Base-by-base conservation (phyloP, 2,888 invertebrate genomes). In the Cotesia congregata region DNA sequence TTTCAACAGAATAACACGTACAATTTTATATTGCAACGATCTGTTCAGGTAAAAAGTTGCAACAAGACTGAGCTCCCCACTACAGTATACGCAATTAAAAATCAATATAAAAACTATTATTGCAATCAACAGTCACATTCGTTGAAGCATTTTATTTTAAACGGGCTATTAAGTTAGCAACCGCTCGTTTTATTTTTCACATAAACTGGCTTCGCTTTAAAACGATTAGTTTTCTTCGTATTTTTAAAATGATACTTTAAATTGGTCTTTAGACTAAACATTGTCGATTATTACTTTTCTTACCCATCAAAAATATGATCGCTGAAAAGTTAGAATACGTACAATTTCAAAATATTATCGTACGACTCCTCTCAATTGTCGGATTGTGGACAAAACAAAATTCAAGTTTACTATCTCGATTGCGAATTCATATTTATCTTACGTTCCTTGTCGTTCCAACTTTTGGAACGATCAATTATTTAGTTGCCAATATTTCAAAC, bases 401-500 rank as follows among this genome's bases (percentile, higher is more conserved):
- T 50, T 50, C 39, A 15, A 9, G 5, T 62, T n/a, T 77, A 73
- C 30, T 68, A 62, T 38, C n/a, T 62, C 0, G 7, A 68, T 6
- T 20, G 41, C 3, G 68, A 67, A 15, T 59, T 5, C 60, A 68
- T 17, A n/a, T 30, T 6, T 9, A 12, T 5, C 12, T 59, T 15
- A 50, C 15, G 0, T 1, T 41, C 6, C 0, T 17, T 9, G 68
- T 50, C 68, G 40, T 20, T 30, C 6, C 50, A 50, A 50, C 12
- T 50, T 12, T 17, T 2, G 61, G 20, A 9, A 6, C 50, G 1
- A 7, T 69, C 30, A 20, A 30, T 0, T 60, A 15, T 67, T 9
- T 69, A 6, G 12, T 41, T 38, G 41, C 15, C 6, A 38, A 76
- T 69, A 12, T 68, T 17, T 41, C 68, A 20, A 76, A 72, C 17